Percentiles rank a stretch among this genome's conserved stretches.
Evolutionary conservation across 1,140 invertebrate species (phyloP).

Genomic region (Brachionus plicatilis): DNA sequence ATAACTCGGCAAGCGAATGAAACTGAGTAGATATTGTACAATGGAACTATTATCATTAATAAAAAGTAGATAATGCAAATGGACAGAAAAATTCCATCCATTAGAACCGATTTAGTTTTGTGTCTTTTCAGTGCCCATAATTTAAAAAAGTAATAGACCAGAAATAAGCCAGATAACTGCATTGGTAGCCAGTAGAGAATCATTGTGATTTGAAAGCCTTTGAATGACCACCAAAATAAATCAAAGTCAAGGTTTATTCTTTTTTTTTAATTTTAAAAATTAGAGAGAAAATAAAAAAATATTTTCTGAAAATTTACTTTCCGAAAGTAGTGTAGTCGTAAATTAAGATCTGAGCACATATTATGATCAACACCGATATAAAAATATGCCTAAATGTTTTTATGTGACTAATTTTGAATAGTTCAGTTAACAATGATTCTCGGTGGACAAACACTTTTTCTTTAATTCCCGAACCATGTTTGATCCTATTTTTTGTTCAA

Average conservation of each 20-base stretch:
- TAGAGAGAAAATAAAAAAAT: conserved; percentile 44
- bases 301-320: conserved; percentile 56
- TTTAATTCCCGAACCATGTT: neutral
- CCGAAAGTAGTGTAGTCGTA: conserved; percentile 69
- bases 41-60: neutral
- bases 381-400: conserved; percentile 77
- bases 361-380: conserved; percentile 68
- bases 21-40: conserved; percentile 44
- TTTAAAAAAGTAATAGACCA: conserved; percentile 59
- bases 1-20: neutral
- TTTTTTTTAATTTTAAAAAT: neutral
- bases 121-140: conserved; percentile 54
- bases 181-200: conserved; percentile 61
- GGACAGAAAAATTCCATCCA: neutral
- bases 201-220: conserved; percentile 58
- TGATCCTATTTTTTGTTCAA: neutral
- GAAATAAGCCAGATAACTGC: conserved; percentile 56
- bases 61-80: neutral
- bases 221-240: conserved; percentile 59
- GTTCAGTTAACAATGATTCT: conserved; percentile 52
- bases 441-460: conserved; percentile 29
- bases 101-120: neutral
- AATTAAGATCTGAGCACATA: conserved; percentile 67
- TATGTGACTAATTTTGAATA: conserved; percentile 73
- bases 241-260: conserved; percentile 60